Evolutionary conservation across 2,113 vertebrate species (phyloP).

Genomic region (Tachysurus fulvidraco): DNA sequence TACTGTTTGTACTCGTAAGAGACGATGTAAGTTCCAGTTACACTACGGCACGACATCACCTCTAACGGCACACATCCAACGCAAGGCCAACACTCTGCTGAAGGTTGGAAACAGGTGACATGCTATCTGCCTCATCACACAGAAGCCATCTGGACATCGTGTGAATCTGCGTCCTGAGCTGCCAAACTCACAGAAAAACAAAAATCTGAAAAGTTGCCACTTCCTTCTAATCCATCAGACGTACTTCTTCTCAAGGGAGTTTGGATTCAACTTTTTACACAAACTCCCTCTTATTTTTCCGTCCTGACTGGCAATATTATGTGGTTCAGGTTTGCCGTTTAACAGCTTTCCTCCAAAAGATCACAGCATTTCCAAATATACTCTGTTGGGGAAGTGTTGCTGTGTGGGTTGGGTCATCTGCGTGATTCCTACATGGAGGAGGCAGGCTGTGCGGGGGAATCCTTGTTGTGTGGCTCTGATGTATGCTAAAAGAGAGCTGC

Average conservation of each 20-base stretch:
- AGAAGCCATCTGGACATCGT: not conserved
- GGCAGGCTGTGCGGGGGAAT: constrained; percentile 37
- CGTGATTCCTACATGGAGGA: constrained; percentile 31
- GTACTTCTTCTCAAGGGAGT: not conserved
- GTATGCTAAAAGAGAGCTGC: constrained; percentile 38
- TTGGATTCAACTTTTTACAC: not conserved
- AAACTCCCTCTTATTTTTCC: constrained; percentile 6
- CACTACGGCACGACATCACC: constrained; percentile 21
- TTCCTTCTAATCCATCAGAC: not conserved
- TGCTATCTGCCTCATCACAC: not conserved
- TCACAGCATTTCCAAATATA: constrained; percentile 37
- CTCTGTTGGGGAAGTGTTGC: constrained; percentile 29
- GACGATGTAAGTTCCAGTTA: constrained; percentile 8
- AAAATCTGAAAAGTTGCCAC: not conserved
- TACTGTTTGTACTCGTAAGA: constrained; percentile 43
- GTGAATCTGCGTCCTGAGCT: not conserved
- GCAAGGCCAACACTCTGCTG: not conserved
- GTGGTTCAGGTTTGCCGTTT: constrained; percentile 33
- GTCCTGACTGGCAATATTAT: constrained; percentile 11
- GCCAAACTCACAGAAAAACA: constrained; percentile 5
- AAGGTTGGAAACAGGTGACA: not conserved
- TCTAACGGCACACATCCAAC: constrained; percentile 17
- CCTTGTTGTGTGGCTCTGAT: constrained; percentile 26
- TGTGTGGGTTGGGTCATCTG: constrained; percentile 38
- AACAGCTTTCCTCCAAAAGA: constrained; percentile 34